These are phyloP conservation scores for Andrena hattorfiana DNA, from an alignment of 2,888 invertebrate species.

Conservation along the genomic window DNA sequence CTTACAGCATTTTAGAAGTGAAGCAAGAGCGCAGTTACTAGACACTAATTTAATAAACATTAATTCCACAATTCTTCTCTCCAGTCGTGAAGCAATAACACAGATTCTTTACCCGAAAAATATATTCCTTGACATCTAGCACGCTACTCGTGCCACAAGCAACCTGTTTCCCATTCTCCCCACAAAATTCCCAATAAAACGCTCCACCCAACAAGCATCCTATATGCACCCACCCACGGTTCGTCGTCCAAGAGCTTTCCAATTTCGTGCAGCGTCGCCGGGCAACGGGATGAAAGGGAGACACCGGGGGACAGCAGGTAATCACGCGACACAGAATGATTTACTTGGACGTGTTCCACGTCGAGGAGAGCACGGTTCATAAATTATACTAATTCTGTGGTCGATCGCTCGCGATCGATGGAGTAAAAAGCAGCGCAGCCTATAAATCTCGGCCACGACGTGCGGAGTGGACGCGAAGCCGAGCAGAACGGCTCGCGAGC, in stretches of 20 bases:
- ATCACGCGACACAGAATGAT: conserved; percentile 57
- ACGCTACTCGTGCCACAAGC: not conserved
- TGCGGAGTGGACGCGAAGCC: not conserved
- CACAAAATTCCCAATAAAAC: not conserved
- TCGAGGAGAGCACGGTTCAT: conserved; percentile 29
- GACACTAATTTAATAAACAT: no score
- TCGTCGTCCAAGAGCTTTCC: not conserved
- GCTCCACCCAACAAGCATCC: not conserved
- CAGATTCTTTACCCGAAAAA: no score
- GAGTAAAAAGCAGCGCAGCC: not conserved
- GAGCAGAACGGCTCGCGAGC: not conserved
- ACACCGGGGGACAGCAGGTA: conserved; percentile 42
- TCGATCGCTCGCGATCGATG: conserved; percentile 46
- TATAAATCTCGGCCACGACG: conserved; percentile 32
- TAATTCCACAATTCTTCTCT: no score
- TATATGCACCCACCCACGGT: not conserved
- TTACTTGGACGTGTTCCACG: conserved; percentile 31
- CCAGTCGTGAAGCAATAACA: no score
- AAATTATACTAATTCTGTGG: conserved; percentile 43
- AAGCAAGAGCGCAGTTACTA: no score
- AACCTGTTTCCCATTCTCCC: not conserved
- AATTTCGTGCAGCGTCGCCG: conserved; percentile 27
- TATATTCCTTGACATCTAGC: no score
- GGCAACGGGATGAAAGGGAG: conserved; percentile 10
- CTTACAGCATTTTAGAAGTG: no score